Base-by-base conservation (phyloP, 2,888 invertebrate species). In the Galeopsomyia nigrocyanea region DNA sequence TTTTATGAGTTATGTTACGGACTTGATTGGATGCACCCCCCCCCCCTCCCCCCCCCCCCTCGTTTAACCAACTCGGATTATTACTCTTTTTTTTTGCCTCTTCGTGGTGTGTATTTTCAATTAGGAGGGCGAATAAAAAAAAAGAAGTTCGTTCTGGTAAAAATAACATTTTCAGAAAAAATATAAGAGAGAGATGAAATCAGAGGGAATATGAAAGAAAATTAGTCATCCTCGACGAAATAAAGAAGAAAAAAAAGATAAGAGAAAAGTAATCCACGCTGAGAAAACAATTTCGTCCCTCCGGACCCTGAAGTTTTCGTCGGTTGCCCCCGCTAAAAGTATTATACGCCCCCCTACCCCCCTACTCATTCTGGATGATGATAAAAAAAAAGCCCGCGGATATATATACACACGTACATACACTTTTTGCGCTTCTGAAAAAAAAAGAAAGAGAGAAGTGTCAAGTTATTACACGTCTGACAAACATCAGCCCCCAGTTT, bases 1-100 rank as follows among this genome's bases (percentile, higher is more conserved):
- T 1, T 39, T 39, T 39, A 39, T 13, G 39, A 39, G 39, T 39
- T 39, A 39, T 39, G 13, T 10, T 39, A 31, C 53, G 70, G 57
- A 51, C 39, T 65, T 31, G 65, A 65, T 71, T 63, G 51, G n/a
- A n/a, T n/a, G n/a, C n/a, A n/a, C 55, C 67, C 71, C 58, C 56
- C 63, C 76, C 75, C 73, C 74, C 78, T 76, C 78, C 76, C 66
- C n/a, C n/a, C 74, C 63, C 66, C 50, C 62, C 77, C 79, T 71
- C 71, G 58, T 55, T 17, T 73, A 55, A 74, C 69, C 75, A 71
- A 75, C 78, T 78, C 77, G 78, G 78, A 80, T 79, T 80, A 77
- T 77, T 57, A 55, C 66, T 76, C 74, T 50, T 76, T 74, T 70
- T 73, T n/a, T 47, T 14, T 39, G n/a, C 17, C 47, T 56, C 26